A percentile compares a stretch with the other conserved stretches of the same genome.
phyloP scores from a whole-genome alignment of 2,113 vertebrate species.

The Sorex fumeus region DNA sequence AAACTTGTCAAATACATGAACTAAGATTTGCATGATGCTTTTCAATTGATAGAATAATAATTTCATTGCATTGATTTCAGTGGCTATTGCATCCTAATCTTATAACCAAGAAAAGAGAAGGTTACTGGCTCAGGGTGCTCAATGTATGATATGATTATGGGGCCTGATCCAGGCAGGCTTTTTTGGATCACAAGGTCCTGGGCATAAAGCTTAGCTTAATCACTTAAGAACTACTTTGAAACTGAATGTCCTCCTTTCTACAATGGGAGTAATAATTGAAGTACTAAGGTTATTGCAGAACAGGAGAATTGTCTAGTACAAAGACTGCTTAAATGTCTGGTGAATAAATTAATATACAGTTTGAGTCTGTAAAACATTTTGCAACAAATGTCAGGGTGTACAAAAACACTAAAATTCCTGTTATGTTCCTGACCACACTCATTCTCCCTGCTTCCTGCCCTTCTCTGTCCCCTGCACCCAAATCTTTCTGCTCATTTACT shows the following conservation, averaged over 20 bases:
- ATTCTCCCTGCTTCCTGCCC: no score
- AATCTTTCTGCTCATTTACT: neutral
- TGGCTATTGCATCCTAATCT: neutral
- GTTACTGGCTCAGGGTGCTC: neutral
- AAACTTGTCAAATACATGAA: neutral
- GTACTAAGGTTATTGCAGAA: neutral
- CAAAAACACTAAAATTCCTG: neutral
- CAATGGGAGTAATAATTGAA: conserved; percentile 20
- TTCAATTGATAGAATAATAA: neutral
- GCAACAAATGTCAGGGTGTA: neutral
- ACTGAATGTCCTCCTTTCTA: conserved; percentile 57
- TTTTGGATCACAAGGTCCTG: conserved; percentile 6
- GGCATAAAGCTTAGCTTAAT: conserved; percentile 16
- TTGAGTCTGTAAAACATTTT: conserved; percentile 27
- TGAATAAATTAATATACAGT: conserved; percentile 10
- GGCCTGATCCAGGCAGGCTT: neutral
- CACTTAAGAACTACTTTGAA: conserved; percentile 39
- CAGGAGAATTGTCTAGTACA: neutral
- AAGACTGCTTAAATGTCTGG: neutral
- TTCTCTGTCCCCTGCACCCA: neutral
- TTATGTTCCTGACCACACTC: neutral
- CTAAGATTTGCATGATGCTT: conserved; percentile 32
- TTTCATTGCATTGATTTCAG: neutral
- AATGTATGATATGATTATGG: neutral
- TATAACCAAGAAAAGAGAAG: conserved; percentile 18